Evolutionary conservation across 30 jellyfish, hydroid and myxozoan genomes (phyloP), one percentile per base, ranked within the genome.

Genomic region (Sanderia malayensis): DNA sequence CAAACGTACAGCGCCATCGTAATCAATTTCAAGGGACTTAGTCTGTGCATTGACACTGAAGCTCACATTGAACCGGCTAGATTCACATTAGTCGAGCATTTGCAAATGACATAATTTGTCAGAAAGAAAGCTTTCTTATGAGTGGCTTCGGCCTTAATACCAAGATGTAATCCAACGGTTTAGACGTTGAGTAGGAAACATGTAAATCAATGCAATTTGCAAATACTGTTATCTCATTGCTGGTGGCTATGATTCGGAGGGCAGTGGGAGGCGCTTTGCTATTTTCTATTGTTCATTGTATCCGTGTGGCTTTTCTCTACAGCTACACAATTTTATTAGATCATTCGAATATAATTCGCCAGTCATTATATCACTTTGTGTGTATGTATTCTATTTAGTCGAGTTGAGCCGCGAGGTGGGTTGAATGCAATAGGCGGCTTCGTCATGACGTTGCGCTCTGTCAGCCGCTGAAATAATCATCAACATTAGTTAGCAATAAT

Each of bases 101-200:
- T 61, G 67, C 53, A 41, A 78, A 52, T 78, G 89, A 66, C 89
- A 78, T 78, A 78, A 78, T 78, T 78, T 78, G 89, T 78, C 89
- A 78, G 52, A 78, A 61, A 52, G 82, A 78, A 67, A 9, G 64
- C 4, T 49, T 11, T 15, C 27, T 15, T 49, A 49, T 15, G 7
- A 24, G 18, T 4, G 27, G 64, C 64, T 19, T 49, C 18, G 23
- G 18, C 18, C 18, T 4, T 9, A 49, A 15, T 11, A 49, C 11
- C 18, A 4, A 2, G 23, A 15, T 15, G 23, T 49, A 49, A 49
- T 49, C 64, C 64, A 8, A 9, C 18, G 64, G 27, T 19, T 49
- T 49, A 49, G 64, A 49, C 64, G 18, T 15, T 49, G 64, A 49
- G 64, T 4, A 49, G 64, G 64, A 49, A 49, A 19, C 64, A 49